These are phyloP conservation scores for Clanis bilineata DNA, from an alignment of 2,888 invertebrate species.

Conservation along the genomic window DNA sequence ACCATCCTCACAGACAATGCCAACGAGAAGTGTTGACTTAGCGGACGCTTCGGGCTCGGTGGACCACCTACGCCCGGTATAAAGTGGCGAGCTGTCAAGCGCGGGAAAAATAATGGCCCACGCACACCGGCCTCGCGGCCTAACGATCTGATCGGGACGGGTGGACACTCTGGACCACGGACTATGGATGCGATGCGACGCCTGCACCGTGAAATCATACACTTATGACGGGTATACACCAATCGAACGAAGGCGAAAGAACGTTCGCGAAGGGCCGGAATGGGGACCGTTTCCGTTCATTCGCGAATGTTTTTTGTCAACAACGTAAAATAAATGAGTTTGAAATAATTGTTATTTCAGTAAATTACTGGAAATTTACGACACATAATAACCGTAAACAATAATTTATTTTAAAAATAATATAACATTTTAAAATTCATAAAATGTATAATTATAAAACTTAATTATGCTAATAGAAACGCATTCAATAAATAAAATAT, in stretches of 20 bases:
- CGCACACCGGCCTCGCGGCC: slow-evolving; percentile 38
- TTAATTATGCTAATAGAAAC: neutral
- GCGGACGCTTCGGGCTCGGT: slow-evolving; percentile 38
- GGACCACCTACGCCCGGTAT: slow-evolving; percentile 67
- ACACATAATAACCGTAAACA: too few species aligned
- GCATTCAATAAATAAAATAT: neutral
- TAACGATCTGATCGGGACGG: slow-evolving; percentile 50
- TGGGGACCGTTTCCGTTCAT: too few species aligned
- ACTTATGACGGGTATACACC: too few species aligned
- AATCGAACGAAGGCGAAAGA: too few species aligned
- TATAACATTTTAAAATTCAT: too few species aligned
- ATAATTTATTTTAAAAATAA: too few species aligned
- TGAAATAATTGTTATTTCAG: too few species aligned
- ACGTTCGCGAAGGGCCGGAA: too few species aligned
- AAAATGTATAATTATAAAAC: neutral
- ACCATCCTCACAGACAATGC: neutral
- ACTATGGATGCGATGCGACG: too few species aligned
- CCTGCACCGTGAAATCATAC: slow-evolving; percentile 4
- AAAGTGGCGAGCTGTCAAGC: slow-evolving; percentile 49
- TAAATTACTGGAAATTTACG: too few species aligned
- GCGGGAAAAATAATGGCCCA: slow-evolving; percentile 52
- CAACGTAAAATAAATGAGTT: too few species aligned
- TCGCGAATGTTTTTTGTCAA: too few species aligned
- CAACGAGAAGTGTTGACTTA: slow-evolving; percentile 66
- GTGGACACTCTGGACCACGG: slow-evolving; percentile 28